Percentiles rank a stretch among this genome's conserved stretches.
These are phyloP conservation scores for Panagrolaimus sp. DNA, from an alignment of 1,140 invertebrate genomes.

Conservation along the genomic window DNA sequence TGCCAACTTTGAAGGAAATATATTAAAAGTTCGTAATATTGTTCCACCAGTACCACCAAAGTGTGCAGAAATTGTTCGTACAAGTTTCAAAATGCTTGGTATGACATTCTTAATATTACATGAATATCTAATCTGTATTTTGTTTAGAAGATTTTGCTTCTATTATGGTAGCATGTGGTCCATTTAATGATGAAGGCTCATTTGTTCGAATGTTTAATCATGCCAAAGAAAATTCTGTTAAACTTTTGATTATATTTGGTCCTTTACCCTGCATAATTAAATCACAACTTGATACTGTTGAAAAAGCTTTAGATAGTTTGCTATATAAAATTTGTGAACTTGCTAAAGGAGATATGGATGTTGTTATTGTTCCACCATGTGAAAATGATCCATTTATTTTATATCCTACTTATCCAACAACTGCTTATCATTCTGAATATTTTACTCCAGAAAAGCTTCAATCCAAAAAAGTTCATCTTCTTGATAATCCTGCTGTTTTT, in stretches of 20 bases:
- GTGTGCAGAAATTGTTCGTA: too few species aligned
- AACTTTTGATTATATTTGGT: conserved; percentile 7
- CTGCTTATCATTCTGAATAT: background rate
- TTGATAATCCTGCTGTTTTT: background rate
- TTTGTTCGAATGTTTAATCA: background rate
- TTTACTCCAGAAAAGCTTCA: background rate
- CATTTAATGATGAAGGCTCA: background rate
- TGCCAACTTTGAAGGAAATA: background rate
- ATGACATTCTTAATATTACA: background rate
- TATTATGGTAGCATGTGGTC: background rate
- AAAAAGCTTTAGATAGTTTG: background rate
- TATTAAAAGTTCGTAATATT: background rate
- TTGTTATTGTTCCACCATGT: background rate
- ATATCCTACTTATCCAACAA: background rate
- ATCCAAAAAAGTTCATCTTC: background rate
- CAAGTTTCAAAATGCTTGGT: background rate
- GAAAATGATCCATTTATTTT: background rate
- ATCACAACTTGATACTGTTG: background rate
- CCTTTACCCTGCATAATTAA: background rate
- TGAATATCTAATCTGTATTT: background rate
- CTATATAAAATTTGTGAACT: too few species aligned
- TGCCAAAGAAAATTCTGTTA: background rate
- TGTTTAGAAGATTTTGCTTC: background rate
- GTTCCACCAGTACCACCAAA: background rate
- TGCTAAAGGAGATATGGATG: background rate